Evolutionary conservation across 2,888 invertebrate genomes (phyloP).

Genomic region (Tiliacea citrago): DNA sequence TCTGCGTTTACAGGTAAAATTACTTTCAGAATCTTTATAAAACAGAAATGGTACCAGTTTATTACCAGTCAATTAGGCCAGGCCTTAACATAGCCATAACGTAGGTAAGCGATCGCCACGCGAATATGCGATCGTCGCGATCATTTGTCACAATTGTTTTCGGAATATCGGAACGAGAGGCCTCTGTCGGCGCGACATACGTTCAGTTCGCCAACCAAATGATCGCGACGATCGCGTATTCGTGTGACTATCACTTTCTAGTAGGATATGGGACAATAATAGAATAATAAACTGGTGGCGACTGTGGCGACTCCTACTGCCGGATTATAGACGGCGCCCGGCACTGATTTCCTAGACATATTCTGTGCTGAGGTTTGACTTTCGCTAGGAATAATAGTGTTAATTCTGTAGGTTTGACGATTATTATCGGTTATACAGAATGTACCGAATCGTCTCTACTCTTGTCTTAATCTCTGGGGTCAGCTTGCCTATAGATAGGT

Average conservation of each 20-base stretch:
- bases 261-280: not conserved
- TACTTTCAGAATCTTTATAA: not conserved
- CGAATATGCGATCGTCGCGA: not conserved
- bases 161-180: not conserved
- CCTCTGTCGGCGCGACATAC: no score
- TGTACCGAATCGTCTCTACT: not conserved
- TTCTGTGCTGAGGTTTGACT: not conserved
- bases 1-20: constrained; percentile 4
- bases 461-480: not conserved
- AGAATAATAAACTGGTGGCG: not conserved
- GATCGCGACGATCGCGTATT: not conserved
- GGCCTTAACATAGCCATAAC: not conserved
- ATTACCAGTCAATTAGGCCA: not conserved
- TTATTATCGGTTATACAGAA: not conserved
- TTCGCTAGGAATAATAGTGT: no score
- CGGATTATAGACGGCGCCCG: not conserved
- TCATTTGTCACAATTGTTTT: not conserved
- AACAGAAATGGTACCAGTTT: not conserved
- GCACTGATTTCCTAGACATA: not conserved
- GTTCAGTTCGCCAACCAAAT: not conserved
- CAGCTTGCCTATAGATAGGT: not conserved
- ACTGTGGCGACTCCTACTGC: not conserved
- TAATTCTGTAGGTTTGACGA: not conserved
- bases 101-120: not conserved
- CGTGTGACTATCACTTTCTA: not conserved